Percentiles rank a stretch among this genome's conserved stretches.
These are phyloP conservation scores for Caprella mutica DNA, from an alignment of 2,888 invertebrate species.

Conservation along the genomic window DNA sequence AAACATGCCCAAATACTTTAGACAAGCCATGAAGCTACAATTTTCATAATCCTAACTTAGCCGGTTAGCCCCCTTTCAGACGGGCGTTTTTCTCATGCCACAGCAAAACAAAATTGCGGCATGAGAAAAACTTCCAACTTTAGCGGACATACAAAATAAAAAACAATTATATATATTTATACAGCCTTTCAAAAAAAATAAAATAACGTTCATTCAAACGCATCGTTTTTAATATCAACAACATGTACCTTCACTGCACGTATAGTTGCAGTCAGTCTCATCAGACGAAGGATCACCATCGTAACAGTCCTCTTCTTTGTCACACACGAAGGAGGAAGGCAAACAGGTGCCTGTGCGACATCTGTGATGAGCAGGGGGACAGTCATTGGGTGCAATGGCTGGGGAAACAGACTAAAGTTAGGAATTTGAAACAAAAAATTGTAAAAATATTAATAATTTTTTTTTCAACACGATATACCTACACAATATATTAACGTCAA, in stretches of 20 bases:
- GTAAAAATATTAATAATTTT: background rate
- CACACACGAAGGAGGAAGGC: conserved; percentile 38
- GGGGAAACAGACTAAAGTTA: background rate
- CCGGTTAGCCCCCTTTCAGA: too few relatives aligned
- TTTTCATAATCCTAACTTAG: too few relatives aligned
- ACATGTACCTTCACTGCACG: conserved; percentile 22
- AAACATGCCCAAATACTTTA: too few relatives aligned
- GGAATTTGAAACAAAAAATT: background rate
- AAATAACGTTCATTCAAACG: too few relatives aligned
- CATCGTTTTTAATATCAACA: too few relatives aligned
- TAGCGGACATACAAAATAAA: too few relatives aligned
- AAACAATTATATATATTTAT: too few relatives aligned
- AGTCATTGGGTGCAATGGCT: conserved; percentile 2
- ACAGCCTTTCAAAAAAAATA: too few relatives aligned
- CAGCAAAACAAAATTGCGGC: too few relatives aligned
- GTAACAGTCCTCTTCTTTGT: conserved; percentile 38
- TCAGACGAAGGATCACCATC: conserved; percentile 26
- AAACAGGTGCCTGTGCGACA: conserved; percentile 41
- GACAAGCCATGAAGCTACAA: too few relatives aligned
- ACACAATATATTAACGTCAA: background rate
- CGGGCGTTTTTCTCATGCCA: too few relatives aligned
- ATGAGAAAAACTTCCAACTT: too few relatives aligned
- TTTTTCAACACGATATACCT: background rate
- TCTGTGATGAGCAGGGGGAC: conserved; percentile 38
- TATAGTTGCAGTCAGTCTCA: conserved; percentile 18